These are phyloP conservation scores for Trichonephila clavipes DNA, from an alignment of 1,140 invertebrate species.

Conservation along the genomic window DNA sequence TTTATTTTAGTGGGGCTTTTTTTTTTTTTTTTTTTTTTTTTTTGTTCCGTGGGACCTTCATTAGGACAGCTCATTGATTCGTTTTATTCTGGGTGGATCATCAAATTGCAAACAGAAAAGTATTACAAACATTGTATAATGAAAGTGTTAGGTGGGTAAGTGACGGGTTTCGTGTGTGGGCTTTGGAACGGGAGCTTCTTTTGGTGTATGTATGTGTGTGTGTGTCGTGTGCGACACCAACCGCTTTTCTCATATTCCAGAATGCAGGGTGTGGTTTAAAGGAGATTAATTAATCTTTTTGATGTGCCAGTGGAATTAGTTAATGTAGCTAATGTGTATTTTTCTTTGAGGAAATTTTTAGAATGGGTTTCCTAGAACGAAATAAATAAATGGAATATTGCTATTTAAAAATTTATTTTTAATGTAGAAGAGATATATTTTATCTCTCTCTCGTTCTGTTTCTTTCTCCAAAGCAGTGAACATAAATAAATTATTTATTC, in stretches of 20 bases:
- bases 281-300: conserved; percentile 3
- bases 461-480: too few species aligned
- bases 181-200: not conserved
- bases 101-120: conserved; percentile 18
- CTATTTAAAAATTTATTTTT: not conserved
- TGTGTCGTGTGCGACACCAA: conserved; percentile 38
- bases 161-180: conserved; percentile 38
- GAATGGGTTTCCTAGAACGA: not conserved
- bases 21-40: too few species aligned
- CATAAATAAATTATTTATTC: too few species aligned
- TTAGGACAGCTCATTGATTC: conserved; percentile 26
- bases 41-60: conserved; percentile 11
- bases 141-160: conserved; percentile 40
- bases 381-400: not conserved
- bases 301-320: conserved; percentile 3
- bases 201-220: not conserved
- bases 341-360: not conserved
- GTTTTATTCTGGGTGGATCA: conserved; percentile 30
- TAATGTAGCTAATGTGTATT: not conserved
- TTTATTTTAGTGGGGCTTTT: not conserved
- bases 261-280: conserved; percentile 17
- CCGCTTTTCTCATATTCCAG: not conserved
- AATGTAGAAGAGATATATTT: too few species aligned
- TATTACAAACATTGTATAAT: conserved; percentile 33
- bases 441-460: too few species aligned